phyloP scores from a whole-genome alignment of 2,797 vertebrate species.

The Paguma larvata region DNA sequence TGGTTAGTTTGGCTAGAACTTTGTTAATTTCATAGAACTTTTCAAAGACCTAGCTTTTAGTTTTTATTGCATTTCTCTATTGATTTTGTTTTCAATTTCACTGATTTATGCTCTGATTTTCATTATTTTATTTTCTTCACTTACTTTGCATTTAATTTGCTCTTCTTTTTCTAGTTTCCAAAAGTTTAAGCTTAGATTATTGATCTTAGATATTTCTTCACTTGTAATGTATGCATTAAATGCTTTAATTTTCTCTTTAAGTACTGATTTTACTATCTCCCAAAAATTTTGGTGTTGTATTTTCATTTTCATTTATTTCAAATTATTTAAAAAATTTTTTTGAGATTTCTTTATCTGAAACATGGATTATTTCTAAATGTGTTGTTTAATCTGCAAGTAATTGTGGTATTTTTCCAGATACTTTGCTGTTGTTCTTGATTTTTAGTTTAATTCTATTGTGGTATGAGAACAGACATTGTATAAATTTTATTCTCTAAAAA shows the following conservation, averaged over 20 bases:
- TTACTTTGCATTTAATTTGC: background rate
- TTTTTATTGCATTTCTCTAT: background rate
- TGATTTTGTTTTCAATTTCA: background rate
- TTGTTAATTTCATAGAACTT: background rate
- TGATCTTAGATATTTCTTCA: background rate
- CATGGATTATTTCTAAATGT: background rate
- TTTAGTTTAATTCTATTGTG: background rate
- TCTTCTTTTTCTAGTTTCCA: background rate
- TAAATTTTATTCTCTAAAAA: background rate
- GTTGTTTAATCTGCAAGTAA: background rate
- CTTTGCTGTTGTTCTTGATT: background rate
- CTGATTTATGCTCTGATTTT: background rate
- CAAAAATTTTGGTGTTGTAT: background rate
- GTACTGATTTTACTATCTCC: background rate
- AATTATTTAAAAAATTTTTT: background rate
- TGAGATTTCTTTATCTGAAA: background rate
- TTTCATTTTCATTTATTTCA: background rate
- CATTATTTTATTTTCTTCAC: background rate
- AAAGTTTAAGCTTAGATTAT: background rate
- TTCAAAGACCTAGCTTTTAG: background rate
- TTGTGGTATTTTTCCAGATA: background rate
- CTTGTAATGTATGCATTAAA: background rate
- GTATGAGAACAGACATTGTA: background rate
- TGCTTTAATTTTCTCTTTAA: background rate
- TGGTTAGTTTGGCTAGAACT: background rate